phyloP scores from a whole-genome alignment of 1,140 invertebrate species.

The Scylla paramamosain region DNA sequence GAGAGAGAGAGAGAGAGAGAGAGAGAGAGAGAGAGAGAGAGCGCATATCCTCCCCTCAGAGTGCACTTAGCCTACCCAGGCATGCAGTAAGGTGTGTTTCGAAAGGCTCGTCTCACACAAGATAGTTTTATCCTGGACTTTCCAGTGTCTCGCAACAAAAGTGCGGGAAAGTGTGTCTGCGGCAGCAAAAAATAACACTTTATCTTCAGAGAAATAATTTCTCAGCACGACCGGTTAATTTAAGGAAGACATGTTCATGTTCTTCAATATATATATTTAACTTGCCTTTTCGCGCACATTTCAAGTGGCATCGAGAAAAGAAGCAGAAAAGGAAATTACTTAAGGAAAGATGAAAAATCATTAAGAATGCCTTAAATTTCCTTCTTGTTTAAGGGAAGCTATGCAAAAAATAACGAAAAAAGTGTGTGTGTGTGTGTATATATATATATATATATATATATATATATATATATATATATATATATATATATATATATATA shows the following conservation, averaged over 20 bases:
- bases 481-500: too few relatives aligned
- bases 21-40: neutral
- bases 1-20: slow-evolving; percentile 20
- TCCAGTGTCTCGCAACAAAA: neutral
- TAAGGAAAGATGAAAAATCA: too few relatives aligned
- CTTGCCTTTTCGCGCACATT: neutral
- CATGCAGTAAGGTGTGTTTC: neutral
- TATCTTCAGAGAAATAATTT: neutral
- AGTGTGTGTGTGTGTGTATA: too few relatives aligned
- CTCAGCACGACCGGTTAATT: neutral
- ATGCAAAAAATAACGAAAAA: too few relatives aligned
- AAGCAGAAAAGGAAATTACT: too few relatives aligned
- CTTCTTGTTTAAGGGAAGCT: too few relatives aligned
- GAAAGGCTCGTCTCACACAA: neutral
- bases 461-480: too few relatives aligned
- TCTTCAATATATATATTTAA: neutral
- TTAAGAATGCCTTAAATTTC: too few relatives aligned
- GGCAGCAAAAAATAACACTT: neutral
- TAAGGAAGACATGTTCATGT: neutral
- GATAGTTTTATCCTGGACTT: neutral
- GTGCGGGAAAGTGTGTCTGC: neutral
- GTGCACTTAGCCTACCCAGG: too few relatives aligned
- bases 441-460: too few relatives aligned
- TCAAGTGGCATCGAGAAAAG: too few relatives aligned
- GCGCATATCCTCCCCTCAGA: too few relatives aligned